These are phyloP conservation scores for Aleiodes sp. DNA, from an alignment of 1,140 invertebrate genomes.

Conservation along the genomic window DNA sequence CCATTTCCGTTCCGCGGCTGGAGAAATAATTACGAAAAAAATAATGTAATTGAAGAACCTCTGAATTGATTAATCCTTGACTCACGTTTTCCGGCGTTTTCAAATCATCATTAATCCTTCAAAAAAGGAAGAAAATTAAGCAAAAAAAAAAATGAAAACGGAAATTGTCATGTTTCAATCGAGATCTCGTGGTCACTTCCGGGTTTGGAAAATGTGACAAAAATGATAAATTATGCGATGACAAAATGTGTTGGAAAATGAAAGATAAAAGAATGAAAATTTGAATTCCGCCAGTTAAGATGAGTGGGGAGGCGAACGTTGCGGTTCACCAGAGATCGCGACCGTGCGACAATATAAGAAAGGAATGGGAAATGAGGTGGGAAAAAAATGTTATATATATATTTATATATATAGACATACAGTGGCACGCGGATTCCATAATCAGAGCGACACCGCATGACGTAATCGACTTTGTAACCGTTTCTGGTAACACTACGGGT, in stretches of 20 bases:
- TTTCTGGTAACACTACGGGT: slow-evolving; percentile 6
- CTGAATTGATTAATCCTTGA: not conserved
- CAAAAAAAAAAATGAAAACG: no score
- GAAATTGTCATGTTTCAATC: not conserved
- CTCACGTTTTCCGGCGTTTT: not conserved
- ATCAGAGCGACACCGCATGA: slow-evolving; percentile 1
- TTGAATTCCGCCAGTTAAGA: not conserved
- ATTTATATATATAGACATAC: no score
- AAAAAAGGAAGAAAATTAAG: not conserved
- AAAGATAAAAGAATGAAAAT: no score
- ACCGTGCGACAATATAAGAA: not conserved
- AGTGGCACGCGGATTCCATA: not conserved
- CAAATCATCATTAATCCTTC: not conserved
- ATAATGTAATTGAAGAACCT: not conserved
- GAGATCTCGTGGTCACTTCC: not conserved
- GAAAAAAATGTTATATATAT: not conserved
- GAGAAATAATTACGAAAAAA: not conserved
- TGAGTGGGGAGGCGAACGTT: not conserved
- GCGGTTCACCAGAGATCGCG: not conserved
- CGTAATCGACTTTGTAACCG: not conserved
- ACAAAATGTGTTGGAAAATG: no score
- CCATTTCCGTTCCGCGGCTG: not conserved
- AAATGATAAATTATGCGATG: no score
- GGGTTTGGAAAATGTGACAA: not conserved
- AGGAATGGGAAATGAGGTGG: not conserved